Evolutionary conservation across 2,113 vertebrate species (phyloP), one percentile per base, ranked within the genome.

Genomic region (Reinhardtius hippoglossoides): DNA sequence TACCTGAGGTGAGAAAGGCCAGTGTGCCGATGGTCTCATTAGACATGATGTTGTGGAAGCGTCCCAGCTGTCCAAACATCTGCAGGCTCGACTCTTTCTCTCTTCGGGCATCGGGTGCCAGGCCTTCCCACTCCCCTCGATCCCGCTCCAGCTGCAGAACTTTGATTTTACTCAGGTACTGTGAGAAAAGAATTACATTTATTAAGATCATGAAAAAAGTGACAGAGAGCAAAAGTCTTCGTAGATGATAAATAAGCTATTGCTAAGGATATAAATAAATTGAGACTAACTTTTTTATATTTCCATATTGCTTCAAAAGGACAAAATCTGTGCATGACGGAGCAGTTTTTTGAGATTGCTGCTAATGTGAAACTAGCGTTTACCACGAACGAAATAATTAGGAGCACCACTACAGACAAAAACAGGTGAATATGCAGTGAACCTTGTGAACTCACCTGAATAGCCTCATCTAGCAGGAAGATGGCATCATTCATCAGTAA

Each of bases 11-110:
- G 62, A 99, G 95, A 91, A 98, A 99, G 80, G 97, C 95, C 89
- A 99, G 94, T 0, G 98, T 99, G 75, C 97, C 97, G 0, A 99
- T 99, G 60, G 98, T 99, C 90, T 99, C 98, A 1, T 98, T 99
- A 56, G 98, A 99, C 98, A 99, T 99, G 87, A 99, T 99, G 87
- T 99, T 99, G 92, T 99, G 98, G 92, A 99, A 99, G 72, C 98
- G 96, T 0, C 96, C 98, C 87, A 99, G 93, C 93, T 99, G 98
- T 61, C 97, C 98, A 42, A 99, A 97, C 97, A 98, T 97, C 90
- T 99, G 97, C 66, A 99, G 94, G 86, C 96, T 98, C 0, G 97
- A 96, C 79, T 99, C 97, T 83, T 97, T 99, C 86, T 99, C 98
- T 0, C 96, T 94, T 20, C 96, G 95, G 58, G 95, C 95, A 80